A percentile compares a stretch with the other conserved stretches of the same genome.
Conservation (phyloP, 2,888 invertebrate genomes). For the Sarcophaga caerulescens region DNA sequence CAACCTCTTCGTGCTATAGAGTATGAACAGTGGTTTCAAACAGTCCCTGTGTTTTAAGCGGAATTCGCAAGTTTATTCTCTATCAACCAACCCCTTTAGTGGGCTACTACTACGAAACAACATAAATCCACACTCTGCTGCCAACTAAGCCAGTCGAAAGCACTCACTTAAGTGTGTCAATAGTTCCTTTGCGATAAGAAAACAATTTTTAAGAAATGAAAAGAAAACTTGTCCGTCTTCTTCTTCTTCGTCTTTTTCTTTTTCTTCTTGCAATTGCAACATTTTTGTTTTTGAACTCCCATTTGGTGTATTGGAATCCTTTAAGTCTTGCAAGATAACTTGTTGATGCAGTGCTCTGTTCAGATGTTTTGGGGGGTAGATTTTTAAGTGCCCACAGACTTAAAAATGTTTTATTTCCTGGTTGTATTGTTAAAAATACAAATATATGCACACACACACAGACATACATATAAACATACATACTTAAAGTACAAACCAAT, state of each 20-base stretch:
- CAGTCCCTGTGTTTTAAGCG: no score
- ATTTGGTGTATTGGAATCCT: conserved; percentile 20
- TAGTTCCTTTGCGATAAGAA: not conserved
- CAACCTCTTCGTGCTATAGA: no score
- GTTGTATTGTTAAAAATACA: not conserved
- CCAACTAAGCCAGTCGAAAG: not conserved
- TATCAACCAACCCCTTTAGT: no score
- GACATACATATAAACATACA: no score
- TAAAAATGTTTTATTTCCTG: conserved; percentile 36
- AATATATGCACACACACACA: no score
- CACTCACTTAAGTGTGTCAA: conserved; percentile 23
- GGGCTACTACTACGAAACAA: no score
- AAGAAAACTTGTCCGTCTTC: not conserved
- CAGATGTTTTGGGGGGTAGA: not conserved
- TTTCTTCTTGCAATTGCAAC: not conserved
- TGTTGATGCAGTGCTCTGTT: conserved; percentile 22
- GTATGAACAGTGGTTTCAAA: no score
- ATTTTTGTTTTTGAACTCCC: not conserved
- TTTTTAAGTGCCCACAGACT: conserved; percentile 28
- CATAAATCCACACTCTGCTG: not conserved
- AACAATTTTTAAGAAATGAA: not conserved
- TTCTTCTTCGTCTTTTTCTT: not conserved
- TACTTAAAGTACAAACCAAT: not conserved
- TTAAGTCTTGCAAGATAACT: conserved; percentile 49
- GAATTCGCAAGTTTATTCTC: no score